Percentiles rank a stretch among this genome's conserved stretches.
Evolutionary conservation across 2,888 invertebrate genomes (phyloP).

Genomic region (Antitype chi): DNA sequence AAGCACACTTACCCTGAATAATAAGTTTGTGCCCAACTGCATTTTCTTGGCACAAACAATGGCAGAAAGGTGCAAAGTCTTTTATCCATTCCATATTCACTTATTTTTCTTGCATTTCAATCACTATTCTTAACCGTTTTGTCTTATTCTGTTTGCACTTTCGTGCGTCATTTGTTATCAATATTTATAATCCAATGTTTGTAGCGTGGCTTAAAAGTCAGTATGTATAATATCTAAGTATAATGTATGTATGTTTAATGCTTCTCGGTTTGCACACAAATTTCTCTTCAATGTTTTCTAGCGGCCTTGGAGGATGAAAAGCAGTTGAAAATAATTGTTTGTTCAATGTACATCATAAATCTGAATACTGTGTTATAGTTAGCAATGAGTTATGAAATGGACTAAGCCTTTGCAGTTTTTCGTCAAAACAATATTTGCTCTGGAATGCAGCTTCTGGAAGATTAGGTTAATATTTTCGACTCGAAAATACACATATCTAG

Average conservation of each 20-base stretch:
- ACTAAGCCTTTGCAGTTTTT: slow-evolving; percentile 35
- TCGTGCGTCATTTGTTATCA: slow-evolving; percentile 61
- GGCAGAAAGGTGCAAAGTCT: slow-evolving; percentile 24
- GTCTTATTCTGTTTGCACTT: slow-evolving; percentile 27
- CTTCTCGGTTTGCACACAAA: neutral
- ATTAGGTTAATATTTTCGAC: slow-evolving; percentile 21
- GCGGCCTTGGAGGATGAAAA: slow-evolving; percentile 34
- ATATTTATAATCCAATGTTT: slow-evolving; percentile 50
- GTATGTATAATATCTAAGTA: neutral
- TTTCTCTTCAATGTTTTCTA: slow-evolving; percentile 16
- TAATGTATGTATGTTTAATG: slow-evolving; percentile 11
- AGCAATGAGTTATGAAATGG: slow-evolving; percentile 30
- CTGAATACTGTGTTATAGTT: slow-evolving; percentile 23
- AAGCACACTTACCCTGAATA: slow-evolving; percentile 33
- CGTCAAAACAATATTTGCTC: slow-evolving; percentile 25
- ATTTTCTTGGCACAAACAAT: slow-evolving; percentile 43
- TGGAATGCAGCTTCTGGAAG: slow-evolving; percentile 26
- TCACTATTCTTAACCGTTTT: slow-evolving; percentile 8
- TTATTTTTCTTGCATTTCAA: slow-evolving; percentile 43
- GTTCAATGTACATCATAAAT: slow-evolving; percentile 37
- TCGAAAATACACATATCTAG: neutral
- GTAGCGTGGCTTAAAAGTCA: slow-evolving; percentile 31
- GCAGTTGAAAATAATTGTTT: slow-evolving; percentile 39
- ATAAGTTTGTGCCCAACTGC: slow-evolving; percentile 46
- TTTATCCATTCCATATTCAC: slow-evolving; percentile 48